Base-by-base conservation (phyloP, 2,888 invertebrate species). In the Bembecia ichneumoniformis region DNA sequence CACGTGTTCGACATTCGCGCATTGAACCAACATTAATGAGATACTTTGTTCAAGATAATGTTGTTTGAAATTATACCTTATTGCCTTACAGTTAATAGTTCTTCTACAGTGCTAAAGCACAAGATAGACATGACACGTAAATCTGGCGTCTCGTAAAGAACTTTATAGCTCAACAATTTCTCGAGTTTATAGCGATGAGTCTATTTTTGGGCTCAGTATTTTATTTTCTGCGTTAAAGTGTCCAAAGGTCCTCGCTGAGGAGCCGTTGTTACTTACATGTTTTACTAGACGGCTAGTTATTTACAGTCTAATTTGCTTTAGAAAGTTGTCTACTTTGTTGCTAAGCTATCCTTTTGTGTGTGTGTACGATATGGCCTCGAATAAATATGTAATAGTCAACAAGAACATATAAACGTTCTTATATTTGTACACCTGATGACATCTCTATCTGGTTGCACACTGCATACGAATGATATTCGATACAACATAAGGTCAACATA, bases 1-100 rank as follows among this genome's bases (percentile, higher is more conserved):
- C 87, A 86, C 87, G 86, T 87, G 86, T 84, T 81, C 77, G 62
- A 68, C 64, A 73, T 81, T 80, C 78, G 74, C 77, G 76, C 79
- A 77, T 72, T 59, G 55, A 56, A 55, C 68, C 60, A 62, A 70
- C 66, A 72, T 71, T 71, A 69, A 70, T 58, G 68, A 68, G 60
- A 34, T 36, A 51, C 36, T 60, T 59, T 40, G 14, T 40, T 40
- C 40, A 14, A n/a, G 40, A 13, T 14, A 5, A 40, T 40, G 59
- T 57, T 59, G 13, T 3, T 13, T 40, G 13, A 40, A 40, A 40
- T 13, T 40, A 40, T 13, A 40, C 40, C 14, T 14, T 40, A 13
- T 9, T 28, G 7, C n/a, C 40, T 40, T 13, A 40, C 11, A 11
- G 14, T 9, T 40, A 40, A 40, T 40, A 3, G 13, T 40, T 40